Evolutionary conservation across 1,140 invertebrate genomes (phyloP).

Genomic region (Zaprionus nigranus): DNA sequence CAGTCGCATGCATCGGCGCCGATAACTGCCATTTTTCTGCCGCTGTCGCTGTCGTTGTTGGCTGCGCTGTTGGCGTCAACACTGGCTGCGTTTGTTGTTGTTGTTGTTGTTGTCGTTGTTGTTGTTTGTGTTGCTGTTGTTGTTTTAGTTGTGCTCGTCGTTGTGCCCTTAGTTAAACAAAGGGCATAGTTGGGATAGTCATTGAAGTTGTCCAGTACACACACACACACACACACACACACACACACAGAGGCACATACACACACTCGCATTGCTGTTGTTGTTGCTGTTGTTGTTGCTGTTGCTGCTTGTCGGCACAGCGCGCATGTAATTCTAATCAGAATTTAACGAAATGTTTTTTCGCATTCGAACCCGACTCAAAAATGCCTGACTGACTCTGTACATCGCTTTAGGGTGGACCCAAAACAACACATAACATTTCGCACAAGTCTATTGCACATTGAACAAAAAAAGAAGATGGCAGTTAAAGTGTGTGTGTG

Average conservation of each 20-base stretch:
- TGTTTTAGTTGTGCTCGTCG: conserved; percentile 21
- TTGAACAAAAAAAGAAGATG: too few species aligned
- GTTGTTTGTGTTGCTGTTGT: conserved; percentile 8
- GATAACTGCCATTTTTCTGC: conserved; percentile 68
- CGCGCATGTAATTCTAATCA: conserved; percentile 34
- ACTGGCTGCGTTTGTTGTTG: neutral
- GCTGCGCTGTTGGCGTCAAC: conserved; percentile 10
- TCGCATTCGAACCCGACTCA: conserved; percentile 15
- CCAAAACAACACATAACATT: neutral
- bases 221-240: conserved; percentile 9
- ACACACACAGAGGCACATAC: neutral
- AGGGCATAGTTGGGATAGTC: conserved; percentile 53
- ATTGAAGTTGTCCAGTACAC: conserved; percentile 42
- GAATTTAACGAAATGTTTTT: conserved; percentile 17
- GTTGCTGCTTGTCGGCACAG: neutral
- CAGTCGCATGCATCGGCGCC: conserved; percentile 66
- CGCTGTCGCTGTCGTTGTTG: conserved; percentile 24
- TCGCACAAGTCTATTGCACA: too few species aligned
- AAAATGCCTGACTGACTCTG: conserved; percentile 10
- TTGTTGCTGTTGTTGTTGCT: conserved; percentile 9
- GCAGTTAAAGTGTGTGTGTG: too few species aligned
- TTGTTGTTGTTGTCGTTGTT: neutral
- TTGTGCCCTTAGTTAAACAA: conserved; percentile 55
- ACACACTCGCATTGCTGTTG: conserved; percentile 14
- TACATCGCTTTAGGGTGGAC: conserved; percentile 18